A percentile compares a stretch with the other conserved stretches of the same genome.
phyloP scores from a whole-genome alignment of 2,113 vertebrate species.

The Cyanistes caeruleus region DNA sequence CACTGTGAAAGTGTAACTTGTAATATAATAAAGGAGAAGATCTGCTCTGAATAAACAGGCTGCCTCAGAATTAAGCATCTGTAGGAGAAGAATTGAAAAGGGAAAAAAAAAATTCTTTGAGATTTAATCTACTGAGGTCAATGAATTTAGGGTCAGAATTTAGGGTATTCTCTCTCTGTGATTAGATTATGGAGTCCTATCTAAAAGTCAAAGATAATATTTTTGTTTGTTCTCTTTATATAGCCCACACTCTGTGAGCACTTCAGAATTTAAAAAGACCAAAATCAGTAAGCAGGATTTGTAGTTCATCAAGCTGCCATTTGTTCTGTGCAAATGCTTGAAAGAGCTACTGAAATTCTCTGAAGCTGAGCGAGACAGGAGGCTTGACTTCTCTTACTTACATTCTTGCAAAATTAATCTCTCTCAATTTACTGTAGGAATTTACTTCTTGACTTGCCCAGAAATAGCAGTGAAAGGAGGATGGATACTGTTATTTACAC shows the following conservation, averaged over 20 bases:
- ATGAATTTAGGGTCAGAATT: neutral
- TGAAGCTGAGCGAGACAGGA: neutral
- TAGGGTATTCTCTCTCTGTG: neutral
- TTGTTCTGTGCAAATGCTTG: neutral
- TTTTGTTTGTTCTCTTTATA: neutral
- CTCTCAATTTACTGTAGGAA: rapidly evolving
- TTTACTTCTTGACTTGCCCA: neutral
- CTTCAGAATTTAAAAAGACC: neutral
- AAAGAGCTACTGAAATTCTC: neutral
- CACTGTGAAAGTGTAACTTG: neutral
- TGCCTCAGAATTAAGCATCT: neutral
- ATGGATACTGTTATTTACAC: neutral
- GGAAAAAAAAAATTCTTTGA: neutral
- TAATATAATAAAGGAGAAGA: neutral
- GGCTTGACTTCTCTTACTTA: neutral
- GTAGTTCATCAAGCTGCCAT: neutral
- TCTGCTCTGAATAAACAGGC: neutral
- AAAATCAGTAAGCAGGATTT: neutral
- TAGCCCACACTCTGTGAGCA: neutral
- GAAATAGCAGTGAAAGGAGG: neutral
- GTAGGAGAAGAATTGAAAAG: neutral
- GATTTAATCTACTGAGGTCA: neutral
- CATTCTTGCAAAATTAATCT: neutral
- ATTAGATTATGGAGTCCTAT: neutral
- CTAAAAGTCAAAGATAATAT: neutral